Conservation (phyloP, 2,797 vertebrate genomes). For the Selene dorsalis region DNA sequence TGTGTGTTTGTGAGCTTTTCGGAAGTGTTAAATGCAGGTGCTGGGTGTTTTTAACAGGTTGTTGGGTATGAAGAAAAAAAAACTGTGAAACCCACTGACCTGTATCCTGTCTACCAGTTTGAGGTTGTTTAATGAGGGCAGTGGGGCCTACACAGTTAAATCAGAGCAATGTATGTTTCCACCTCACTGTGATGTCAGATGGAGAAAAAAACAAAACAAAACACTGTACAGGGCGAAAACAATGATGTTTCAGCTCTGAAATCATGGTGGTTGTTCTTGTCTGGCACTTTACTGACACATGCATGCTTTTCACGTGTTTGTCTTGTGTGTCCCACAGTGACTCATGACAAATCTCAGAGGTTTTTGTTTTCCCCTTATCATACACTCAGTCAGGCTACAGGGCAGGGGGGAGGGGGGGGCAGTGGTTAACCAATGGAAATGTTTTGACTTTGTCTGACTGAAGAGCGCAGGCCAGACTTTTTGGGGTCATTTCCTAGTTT, state of each 20-base stretch:
- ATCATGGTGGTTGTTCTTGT: slow-evolving; percentile 24
- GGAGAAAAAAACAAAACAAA: neutral
- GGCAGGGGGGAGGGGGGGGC: slow-evolving; percentile 20
- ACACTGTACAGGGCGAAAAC: too few relatives aligned
- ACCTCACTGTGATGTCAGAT: slow-evolving; percentile 4
- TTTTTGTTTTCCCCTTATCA: slow-evolving; percentile 65
- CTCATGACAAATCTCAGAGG: slow-evolving; percentile 85
- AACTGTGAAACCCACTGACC: slow-evolving; percentile 37
- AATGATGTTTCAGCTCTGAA: slow-evolving; percentile 2
- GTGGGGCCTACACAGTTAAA: slow-evolving; percentile 35
- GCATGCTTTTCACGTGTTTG: slow-evolving; percentile 46
- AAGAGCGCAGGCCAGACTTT: neutral
- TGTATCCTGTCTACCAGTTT: slow-evolving; percentile 23
- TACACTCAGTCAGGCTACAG: slow-evolving; percentile 34
- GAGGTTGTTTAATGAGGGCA: slow-evolving; percentile 34
- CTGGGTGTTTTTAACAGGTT: slow-evolving; percentile 32
- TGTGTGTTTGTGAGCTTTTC: neutral
- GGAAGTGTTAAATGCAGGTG: slow-evolving; percentile 21
- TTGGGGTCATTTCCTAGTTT: neutral
- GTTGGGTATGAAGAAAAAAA: slow-evolving; percentile 17
- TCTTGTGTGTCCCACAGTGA: slow-evolving; percentile 66
- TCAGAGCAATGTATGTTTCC: slow-evolving; percentile 30
- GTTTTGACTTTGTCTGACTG: slow-evolving; percentile 57
- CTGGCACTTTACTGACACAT: slow-evolving; percentile 52
- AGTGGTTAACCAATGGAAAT: slow-evolving; percentile 86